Evolutionary conservation across 2,113 vertebrate genomes (phyloP).

Genomic region (Sinocyclocheilus rhinocerous): DNA sequence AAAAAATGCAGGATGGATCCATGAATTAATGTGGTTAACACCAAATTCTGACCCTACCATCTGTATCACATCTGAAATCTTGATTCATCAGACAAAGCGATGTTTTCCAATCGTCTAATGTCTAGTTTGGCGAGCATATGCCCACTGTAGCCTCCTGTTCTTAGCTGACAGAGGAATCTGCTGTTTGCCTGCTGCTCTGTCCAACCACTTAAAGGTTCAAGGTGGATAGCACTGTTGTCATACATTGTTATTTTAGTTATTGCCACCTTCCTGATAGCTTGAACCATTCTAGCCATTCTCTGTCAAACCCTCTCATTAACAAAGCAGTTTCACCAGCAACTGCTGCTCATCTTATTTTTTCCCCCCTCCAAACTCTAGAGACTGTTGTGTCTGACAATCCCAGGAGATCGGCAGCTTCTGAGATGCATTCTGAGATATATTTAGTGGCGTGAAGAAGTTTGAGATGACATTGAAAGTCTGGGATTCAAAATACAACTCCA

Average conservation of each 20-base stretch:
- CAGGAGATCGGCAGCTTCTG: background rate
- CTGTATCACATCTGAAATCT: background rate
- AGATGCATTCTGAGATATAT: slow-evolving; percentile 16
- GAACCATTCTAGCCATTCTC: background rate
- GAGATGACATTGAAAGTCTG: slow-evolving; percentile 9
- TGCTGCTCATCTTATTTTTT: background rate
- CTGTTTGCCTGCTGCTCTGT: background rate
- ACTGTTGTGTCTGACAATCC: slow-evolving; percentile 2
- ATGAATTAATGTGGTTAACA: background rate
- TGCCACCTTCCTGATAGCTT: background rate
- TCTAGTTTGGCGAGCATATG: background rate
- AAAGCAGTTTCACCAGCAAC: slow-evolving; percentile 3
- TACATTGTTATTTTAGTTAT: slow-evolving; percentile 16
- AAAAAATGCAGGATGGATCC: background rate
- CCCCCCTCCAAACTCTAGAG: background rate
- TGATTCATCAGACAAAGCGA: background rate
- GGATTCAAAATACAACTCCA: background rate
- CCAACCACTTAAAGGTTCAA: background rate
- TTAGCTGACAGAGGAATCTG: background rate
- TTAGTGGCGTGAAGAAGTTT: background rate
- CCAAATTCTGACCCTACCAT: background rate
- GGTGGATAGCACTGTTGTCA: background rate
- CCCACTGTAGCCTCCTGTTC: background rate
- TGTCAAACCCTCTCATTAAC: background rate
- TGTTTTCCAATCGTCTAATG: background rate